A percentile compares a stretch with the other conserved stretches of the same genome.
Evolutionary conservation across 1,140 invertebrate genomes (phyloP).

Genomic region (Anoplolepis gracilipes): DNA sequence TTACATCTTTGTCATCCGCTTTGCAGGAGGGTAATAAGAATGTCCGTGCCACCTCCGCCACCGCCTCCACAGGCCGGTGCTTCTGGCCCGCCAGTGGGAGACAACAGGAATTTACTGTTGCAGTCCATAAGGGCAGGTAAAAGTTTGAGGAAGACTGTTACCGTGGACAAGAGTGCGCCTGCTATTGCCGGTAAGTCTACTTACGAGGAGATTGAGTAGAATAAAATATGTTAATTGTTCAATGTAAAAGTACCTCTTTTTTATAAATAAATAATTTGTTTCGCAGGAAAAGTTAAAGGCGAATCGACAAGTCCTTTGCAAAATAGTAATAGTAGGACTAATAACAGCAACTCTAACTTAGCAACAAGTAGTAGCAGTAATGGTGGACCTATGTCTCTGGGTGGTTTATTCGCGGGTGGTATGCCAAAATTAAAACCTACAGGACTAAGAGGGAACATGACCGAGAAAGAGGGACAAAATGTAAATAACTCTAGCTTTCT

Average conservation of each 20-base stretch:
- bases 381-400: conserved; percentile 87
- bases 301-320: conserved; percentile 78
- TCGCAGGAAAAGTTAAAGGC: conserved; percentile 82
- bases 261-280: neutral
- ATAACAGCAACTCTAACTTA: conserved; percentile 81
- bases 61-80: conserved; percentile 85
- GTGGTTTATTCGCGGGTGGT: conserved; percentile 93
- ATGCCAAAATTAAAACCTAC: conserved; percentile 95
- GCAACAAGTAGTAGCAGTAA: conserved; percentile 82
- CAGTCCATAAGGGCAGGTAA: conserved; percentile 94
- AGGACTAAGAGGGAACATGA: conserved; percentile 85
- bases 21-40: conserved; percentile 69
- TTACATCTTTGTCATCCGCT: neutral
- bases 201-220: neutral
- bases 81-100: conserved; percentile 83
- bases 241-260: neutral
- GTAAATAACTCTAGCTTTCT: conserved; percentile 73
- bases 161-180: conserved; percentile 95
- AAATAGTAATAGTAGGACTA: conserved; percentile 76
- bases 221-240: neutral
- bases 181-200: conserved; percentile 87
- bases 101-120: conserved; percentile 89
- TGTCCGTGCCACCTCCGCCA: conserved; percentile 89
- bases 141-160: conserved; percentile 93
- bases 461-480: conserved; percentile 78